Evolutionary conservation across 2,888 invertebrate species (phyloP).

Genomic region (Athalia rosae): DNA sequence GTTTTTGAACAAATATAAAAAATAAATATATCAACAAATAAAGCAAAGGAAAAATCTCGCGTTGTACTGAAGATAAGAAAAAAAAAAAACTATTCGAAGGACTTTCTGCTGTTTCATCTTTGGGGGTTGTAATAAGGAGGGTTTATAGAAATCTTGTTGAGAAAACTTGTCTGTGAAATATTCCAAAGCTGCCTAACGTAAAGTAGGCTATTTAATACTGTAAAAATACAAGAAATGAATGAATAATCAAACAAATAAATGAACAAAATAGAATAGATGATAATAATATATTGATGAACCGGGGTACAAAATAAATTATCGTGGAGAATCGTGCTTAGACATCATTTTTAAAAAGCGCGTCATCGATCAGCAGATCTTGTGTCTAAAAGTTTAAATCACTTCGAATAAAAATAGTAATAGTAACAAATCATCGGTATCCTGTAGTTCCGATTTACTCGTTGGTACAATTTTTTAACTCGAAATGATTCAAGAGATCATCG

Average conservation of each 20-base stretch:
- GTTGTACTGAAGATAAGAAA: no score
- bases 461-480: no score
- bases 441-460: no score
- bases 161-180: constrained; percentile 38
- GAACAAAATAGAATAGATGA: background rate
- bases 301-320: constrained; percentile 6
- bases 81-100: background rate
- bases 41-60: background rate
- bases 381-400: background rate
- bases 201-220: constrained; percentile 24
- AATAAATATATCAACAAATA: background rate
- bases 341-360: constrained; percentile 8
- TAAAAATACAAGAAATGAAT: constrained; percentile 2
- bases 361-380: constrained; percentile 3
- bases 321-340: constrained; percentile 39
- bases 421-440: no score
- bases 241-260: constrained; percentile 1
- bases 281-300: background rate
- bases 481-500: no score
- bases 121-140: background rate
- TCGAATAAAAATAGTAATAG: no score
- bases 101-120: no score
- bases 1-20: background rate
- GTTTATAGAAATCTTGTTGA: constrained; percentile 7
- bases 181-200: constrained; percentile 42